A percentile compares a stretch with the other conserved stretches of the same genome.
Evolutionary conservation across 2,888 invertebrate genomes (phyloP).

Genomic region (Syrista parreyssii): DNA sequence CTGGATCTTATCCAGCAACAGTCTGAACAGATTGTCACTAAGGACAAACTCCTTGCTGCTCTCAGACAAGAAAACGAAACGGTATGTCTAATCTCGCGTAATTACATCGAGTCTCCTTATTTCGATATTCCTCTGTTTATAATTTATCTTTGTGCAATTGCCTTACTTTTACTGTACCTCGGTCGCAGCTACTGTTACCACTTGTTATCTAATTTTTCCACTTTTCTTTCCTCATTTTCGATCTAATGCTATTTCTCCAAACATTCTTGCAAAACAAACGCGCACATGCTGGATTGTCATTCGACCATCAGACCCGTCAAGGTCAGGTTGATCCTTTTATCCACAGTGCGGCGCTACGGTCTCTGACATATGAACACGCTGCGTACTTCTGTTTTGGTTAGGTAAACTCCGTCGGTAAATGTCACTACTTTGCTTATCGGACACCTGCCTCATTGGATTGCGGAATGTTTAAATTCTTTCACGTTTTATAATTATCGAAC

Average conservation of each 20-base stretch:
- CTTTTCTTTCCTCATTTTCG: neutral
- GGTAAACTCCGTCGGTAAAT: neutral
- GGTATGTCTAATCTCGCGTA: conserved; percentile 67
- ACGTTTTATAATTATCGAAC: neutral
- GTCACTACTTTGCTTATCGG: neutral
- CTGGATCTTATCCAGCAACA: conserved; percentile 91
- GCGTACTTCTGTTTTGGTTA: neutral
- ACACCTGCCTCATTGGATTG: neutral
- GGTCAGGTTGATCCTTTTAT: conserved; percentile 9
- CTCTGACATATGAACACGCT: neutral
- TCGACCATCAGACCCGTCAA: conserved; percentile 21
- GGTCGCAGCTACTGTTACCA: neutral
- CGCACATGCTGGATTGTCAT: conserved; percentile 31
- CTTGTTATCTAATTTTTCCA: neutral
- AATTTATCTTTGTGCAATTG: neutral
- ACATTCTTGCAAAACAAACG: conserved; percentile 23
- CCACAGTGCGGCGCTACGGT: conserved; percentile 9
- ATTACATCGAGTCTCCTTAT: neutral
- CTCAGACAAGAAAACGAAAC: conserved; percentile 83
- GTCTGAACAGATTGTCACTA: conserved; percentile 83
- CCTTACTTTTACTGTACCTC: neutral
- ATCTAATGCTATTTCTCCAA: conserved; percentile 26
- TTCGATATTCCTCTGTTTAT: neutral
- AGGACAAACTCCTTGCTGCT: conserved; percentile 80
- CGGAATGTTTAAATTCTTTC: neutral